These are phyloP conservation scores for Pammene aurita DNA, from an alignment of 2,888 invertebrate species.

Conservation along the genomic window DNA sequence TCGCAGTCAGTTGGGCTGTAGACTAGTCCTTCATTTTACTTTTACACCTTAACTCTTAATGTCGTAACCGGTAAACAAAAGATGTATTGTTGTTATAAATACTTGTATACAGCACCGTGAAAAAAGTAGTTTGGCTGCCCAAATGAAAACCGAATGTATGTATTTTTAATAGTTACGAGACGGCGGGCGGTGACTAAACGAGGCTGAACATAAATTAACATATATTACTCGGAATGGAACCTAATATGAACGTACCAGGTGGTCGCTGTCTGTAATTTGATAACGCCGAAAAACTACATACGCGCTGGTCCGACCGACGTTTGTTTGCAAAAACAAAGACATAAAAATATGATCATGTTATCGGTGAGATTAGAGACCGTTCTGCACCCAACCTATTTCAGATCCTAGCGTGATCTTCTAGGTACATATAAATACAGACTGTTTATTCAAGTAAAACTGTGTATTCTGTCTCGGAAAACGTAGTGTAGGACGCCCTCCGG, in stretches of 20 bases:
- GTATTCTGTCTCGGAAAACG: no score
- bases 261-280: constrained; percentile 66
- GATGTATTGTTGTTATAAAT: constrained; percentile 12
- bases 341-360: constrained; percentile 16
- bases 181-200: constrained; percentile 40
- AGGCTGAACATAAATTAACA: constrained; percentile 55
- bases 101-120: not conserved
- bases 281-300: constrained; percentile 61
- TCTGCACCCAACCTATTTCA: not conserved
- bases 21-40: not conserved
- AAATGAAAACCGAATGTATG: constrained; percentile 51
- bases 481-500: no score
- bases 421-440: not conserved
- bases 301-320: constrained; percentile 47
- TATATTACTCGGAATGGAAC: constrained; percentile 54
- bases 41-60: constrained; percentile 7
- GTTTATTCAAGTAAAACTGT: no score
- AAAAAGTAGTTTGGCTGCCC: constrained; percentile 45
- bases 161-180: constrained; percentile 54
- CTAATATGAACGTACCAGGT: constrained; percentile 60
- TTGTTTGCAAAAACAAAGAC: constrained; percentile 50
- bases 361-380: constrained; percentile 15
- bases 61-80: constrained; percentile 20
- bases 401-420: not conserved
- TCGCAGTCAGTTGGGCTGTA: no score